Evolutionary conservation across 2,113 vertebrate genomes (phyloP).

Genomic region (Melanocharis versteri): DNA sequence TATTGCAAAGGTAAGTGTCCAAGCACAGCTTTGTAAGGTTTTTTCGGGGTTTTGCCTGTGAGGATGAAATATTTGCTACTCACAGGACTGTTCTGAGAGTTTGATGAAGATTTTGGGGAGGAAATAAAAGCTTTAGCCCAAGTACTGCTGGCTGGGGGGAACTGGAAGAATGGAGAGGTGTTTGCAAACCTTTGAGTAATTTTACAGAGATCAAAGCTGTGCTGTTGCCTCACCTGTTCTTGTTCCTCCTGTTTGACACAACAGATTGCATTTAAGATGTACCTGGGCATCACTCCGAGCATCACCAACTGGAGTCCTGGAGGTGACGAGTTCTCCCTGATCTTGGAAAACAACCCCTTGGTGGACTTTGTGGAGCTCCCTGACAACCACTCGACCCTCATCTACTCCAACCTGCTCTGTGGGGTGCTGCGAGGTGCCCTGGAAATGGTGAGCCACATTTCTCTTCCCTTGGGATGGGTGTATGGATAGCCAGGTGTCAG

Average conservation of each 20-base stretch:
- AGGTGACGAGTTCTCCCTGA: conserved; percentile 96
- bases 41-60: accelerated
- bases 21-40: not conserved
- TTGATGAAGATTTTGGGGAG: not conserved
- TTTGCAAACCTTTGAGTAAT: not conserved
- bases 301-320: conserved; percentile 99
- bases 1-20: conserved; percentile 88
- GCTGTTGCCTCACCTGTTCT: not conserved
- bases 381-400: conserved; percentile 91
- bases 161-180: not conserved
- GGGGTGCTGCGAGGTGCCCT: conserved; percentile 92
- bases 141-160: not conserved
- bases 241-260: not conserved
- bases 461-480: not conserved
- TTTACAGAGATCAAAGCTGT: not conserved
- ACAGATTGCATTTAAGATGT: conserved; percentile 98
- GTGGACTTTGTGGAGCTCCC: conserved; percentile 98
- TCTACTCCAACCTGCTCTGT: conserved; percentile 95
- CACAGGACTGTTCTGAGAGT: not conserved
- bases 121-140: not conserved
- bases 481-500: not conserved
- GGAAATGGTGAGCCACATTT: conserved; percentile 87
- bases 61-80: not conserved
- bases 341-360: conserved; percentile 94
- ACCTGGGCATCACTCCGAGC: conserved; percentile 93